These are phyloP conservation scores for Caenorhabditis uteleia DNA, from an alignment of 2,888 invertebrate species.

Conservation along the genomic window DNA sequence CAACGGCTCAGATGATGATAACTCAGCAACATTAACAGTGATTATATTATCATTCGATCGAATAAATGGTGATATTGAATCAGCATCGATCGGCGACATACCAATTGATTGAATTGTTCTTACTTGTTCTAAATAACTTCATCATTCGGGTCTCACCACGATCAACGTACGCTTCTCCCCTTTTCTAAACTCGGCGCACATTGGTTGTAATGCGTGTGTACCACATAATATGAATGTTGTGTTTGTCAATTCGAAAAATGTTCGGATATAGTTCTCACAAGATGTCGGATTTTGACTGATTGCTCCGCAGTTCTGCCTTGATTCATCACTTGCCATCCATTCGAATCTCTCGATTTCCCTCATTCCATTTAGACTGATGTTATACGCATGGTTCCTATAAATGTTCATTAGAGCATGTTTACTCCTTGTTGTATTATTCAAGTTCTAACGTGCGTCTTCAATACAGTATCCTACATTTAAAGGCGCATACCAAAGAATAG, in stretches of 20 bases:
- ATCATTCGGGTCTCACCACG: too few species aligned
- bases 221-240: slow-evolving; percentile 41
- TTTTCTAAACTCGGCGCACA: slow-evolving; percentile 33
- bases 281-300: slow-evolving; percentile 6
- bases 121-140: slow-evolving; percentile 10
- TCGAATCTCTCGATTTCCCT: slow-evolving; percentile 21
- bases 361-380: slow-evolving; percentile 32
- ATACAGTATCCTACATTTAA: too few species aligned
- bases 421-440: too few species aligned
- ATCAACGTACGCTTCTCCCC: slow-evolving; percentile 13
- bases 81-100: slow-evolving; percentile 36
- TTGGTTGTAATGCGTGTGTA: slow-evolving; percentile 45
- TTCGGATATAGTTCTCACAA: slow-evolving; percentile 48
- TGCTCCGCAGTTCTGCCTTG: slow-evolving; percentile 29
- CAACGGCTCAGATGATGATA: slow-evolving; percentile 38
- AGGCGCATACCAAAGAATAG: too few species aligned
- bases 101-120: slow-evolving; percentile 20
- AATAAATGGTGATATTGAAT: slow-evolving; percentile 26
- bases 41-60: slow-evolving; percentile 33
- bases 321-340: slow-evolving; percentile 37
- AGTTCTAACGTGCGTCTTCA: too few species aligned
- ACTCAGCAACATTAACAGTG: slow-evolving; percentile 35
- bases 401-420: too few species aligned
- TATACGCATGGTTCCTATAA: slow-evolving; percentile 39
- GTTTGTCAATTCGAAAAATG: slow-evolving; percentile 38